Conservation (phyloP, 1,140 invertebrate species). For the Phymastichus coffea region DNA sequence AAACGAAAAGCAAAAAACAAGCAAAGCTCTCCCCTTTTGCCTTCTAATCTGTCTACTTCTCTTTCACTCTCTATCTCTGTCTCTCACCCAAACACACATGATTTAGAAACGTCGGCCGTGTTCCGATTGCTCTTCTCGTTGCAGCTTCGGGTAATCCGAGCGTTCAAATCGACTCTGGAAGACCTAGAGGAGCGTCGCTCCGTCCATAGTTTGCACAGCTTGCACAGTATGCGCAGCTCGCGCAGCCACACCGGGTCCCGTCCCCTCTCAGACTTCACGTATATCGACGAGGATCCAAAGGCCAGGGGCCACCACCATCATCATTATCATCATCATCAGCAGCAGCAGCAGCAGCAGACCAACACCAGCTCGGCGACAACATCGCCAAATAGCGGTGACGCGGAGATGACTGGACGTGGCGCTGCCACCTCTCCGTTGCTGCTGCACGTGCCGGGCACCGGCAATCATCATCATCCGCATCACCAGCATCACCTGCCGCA, state of each 20-base stretch:
- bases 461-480: constrained; percentile 39
- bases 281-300: constrained; percentile 83
- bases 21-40: no score
- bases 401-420: constrained; percentile 39
- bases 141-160: constrained; percentile 99
- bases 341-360: constrained; percentile 28
- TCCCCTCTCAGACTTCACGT: constrained; percentile 86
- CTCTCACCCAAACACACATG: constrained; percentile 17
- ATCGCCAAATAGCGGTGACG: constrained; percentile 43
- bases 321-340: constrained; percentile 39
- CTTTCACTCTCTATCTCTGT: constrained; percentile 12
- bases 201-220: constrained; percentile 95
- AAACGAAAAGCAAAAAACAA: no score
- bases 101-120: constrained; percentile 44
- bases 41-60: constrained; percentile 15
- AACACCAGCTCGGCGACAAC: constrained; percentile 44
- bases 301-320: constrained; percentile 43
- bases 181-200: constrained; percentile 98
- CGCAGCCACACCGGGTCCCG: constrained; percentile 76
- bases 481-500: no score
- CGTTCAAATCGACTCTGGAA: constrained; percentile 99
- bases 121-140: constrained; percentile 61
- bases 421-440: constrained; percentile 49
- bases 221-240: constrained; percentile 89
- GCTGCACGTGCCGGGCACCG: constrained; percentile 49